Base-by-base conservation (phyloP, 2,888 invertebrate genomes). In the Eilema caniola region DNA sequence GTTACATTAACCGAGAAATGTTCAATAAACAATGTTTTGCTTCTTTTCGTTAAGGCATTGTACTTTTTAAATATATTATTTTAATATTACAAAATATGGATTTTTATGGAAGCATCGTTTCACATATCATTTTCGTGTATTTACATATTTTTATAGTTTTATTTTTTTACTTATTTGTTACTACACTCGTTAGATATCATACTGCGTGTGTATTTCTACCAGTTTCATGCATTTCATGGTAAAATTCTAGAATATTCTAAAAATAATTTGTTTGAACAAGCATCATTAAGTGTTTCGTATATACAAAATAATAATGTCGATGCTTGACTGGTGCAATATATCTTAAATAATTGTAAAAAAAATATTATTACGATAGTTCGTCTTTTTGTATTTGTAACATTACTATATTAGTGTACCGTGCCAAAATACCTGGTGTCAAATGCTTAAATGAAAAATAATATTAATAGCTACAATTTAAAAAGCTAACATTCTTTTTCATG, bases 1-100 rank as follows among this genome's bases (percentile, higher is more conserved):
- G 85, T 85, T 80, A 82, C 85, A 86, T 56, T 84, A 81, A 84
- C 73, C 57, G n/a, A 76, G 70, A 67, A 78, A 74, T 80, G 60
- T 67, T 69, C 12, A 7, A 65, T 23, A 28, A 53, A n/a, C 1
- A 53, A n/a, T 53, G 47, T 53, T n/a, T 53, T 53, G 53, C 8
- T 53, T 53, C 41, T 1, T 16, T n/a, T 53, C 2, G 53, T 53
- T 53, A n/a, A 53, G 8, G 10, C 10, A 0, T 53, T 53, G 53
- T 53, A 53, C 53, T 53, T n/a, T 53, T 53, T 20, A 20, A 20
- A 47, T 47, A n/a, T 7, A n/a, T 53, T 53, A n/a, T n/a, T 53
- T 53, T 10, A 53, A n/a, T n/a, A 47, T 47, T 47, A 24, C n/a
- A 59, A 24, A 59, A 25, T 59, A 25, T 59, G 57, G 25, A 25